Percentiles rank a stretch among this genome's conserved stretches.
Evolutionary conservation across 2,113 vertebrate genomes (phyloP).

Genomic region (Dasyprocta punctata): DNA sequence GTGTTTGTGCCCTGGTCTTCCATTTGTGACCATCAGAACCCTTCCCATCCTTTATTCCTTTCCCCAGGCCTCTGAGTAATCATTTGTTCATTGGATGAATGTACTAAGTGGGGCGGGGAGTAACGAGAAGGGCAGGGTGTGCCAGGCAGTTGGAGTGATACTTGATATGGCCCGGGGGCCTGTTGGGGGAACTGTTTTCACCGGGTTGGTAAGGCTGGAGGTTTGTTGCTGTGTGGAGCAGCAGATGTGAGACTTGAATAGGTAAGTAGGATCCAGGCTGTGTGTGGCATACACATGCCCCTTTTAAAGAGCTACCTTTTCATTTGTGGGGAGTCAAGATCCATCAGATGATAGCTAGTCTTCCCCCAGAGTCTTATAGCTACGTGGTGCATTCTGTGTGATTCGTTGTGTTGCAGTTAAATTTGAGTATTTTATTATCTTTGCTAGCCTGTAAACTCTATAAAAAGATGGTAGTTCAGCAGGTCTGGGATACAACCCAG

Average conservation of each 20-base stretch:
- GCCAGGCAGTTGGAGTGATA: not conserved
- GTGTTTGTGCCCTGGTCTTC: not conserved
- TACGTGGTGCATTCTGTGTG: not conserved
- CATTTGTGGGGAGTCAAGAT: not conserved
- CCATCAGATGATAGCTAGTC: not conserved
- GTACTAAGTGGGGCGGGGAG: not conserved
- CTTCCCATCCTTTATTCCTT: not conserved
- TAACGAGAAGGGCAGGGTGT: not conserved
- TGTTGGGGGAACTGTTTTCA: fast-evolving
- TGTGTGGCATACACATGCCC: not conserved
- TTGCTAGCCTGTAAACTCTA: not conserved
- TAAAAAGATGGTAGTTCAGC: not conserved
- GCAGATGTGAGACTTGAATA: not conserved
- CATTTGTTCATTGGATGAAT: not conserved
- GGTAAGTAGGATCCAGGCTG: not conserved
- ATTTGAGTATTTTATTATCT: not conserved
- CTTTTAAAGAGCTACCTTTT: conserved; percentile 7
- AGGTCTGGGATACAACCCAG: not conserved
- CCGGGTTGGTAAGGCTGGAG: not conserved
- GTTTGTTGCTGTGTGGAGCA: not conserved
- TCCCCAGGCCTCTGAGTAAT: conserved; percentile 9
- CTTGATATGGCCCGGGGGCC: not conserved
- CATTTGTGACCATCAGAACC: not conserved
- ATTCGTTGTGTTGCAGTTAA: not conserved
- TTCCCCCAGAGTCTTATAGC: not conserved